Evolutionary conservation across 2,797 vertebrate genomes (phyloP).

Genomic region (Vireo griseus): DNA sequence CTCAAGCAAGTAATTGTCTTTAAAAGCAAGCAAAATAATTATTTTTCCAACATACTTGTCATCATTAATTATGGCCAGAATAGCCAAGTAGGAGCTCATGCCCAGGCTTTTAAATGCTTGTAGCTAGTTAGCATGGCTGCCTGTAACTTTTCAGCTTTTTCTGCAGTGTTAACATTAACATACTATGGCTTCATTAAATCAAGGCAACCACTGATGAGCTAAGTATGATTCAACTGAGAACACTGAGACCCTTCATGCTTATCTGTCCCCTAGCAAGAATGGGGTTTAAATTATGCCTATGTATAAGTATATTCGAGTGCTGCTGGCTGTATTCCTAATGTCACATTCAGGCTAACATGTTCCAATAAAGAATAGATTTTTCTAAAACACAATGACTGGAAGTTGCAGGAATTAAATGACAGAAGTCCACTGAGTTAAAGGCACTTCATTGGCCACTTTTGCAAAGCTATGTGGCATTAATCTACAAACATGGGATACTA

Average conservation of each 20-base stretch:
- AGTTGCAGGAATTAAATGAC: background rate
- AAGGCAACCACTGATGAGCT: slow-evolving; percentile 6
- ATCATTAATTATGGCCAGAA: slow-evolving; percentile 55
- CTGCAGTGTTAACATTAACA: slow-evolving; percentile 1
- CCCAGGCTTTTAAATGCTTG: slow-evolving; percentile 27
- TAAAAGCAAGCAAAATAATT: slow-evolving; percentile 61
- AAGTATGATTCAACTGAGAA: background rate
- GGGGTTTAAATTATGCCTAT: background rate
- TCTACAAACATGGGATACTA: background rate
- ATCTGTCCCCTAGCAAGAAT: background rate
- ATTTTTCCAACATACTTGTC: slow-evolving; percentile 52
- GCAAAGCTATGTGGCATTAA: background rate
- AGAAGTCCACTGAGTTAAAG: background rate
- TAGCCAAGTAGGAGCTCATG: slow-evolving; percentile 35
- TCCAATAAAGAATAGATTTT: background rate
- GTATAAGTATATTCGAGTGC: background rate
- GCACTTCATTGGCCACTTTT: background rate
- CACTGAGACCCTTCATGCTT: background rate
- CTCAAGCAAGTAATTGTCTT: slow-evolving; percentile 37
- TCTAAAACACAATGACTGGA: background rate
- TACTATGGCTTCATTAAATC: slow-evolving; percentile 31
- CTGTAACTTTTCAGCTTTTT: slow-evolving; percentile 19
- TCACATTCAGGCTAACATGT: background rate
- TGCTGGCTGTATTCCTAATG: background rate
- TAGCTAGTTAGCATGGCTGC: slow-evolving; percentile 25